Percentiles rank a stretch among this genome's conserved stretches.
Evolutionary conservation across 2,113 vertebrate species (phyloP).

Genomic region (Brienomyrus brachyistius): DNA sequence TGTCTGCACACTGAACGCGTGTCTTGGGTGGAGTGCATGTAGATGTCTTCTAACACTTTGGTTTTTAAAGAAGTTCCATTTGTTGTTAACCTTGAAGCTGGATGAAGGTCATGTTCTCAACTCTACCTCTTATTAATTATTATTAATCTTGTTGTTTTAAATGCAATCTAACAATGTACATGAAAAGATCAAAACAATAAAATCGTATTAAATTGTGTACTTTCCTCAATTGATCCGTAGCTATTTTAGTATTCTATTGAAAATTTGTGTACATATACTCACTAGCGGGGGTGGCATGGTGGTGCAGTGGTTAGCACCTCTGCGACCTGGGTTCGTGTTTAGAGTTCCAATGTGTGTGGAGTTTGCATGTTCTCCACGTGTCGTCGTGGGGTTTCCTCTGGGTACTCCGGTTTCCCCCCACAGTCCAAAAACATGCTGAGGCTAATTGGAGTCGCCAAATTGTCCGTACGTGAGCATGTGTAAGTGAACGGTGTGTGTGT

Average conservation of each 20-base stretch:
- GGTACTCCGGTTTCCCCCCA: too few species aligned
- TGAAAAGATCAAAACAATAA: conserved; percentile 20
- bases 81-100: background rate
- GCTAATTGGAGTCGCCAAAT: too few species aligned
- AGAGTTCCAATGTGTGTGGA: too few species aligned
- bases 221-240: conserved; percentile 40
- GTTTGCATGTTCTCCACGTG: too few species aligned
- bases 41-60: background rate
- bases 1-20: background rate
- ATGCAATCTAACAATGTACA: conserved; percentile 30
- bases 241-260: background rate
- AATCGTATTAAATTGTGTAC: conserved; percentile 13
- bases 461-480: too few species aligned
- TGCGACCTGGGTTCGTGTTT: too few species aligned
- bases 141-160: background rate
- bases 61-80: conserved; percentile 9
- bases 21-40: background rate
- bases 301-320: too few species aligned
- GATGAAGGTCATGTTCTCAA: conserved; percentile 28
- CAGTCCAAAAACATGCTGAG: too few species aligned
- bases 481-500: too few species aligned
- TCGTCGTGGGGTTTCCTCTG: too few species aligned
- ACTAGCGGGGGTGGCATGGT: too few species aligned
- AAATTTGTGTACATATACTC: background rate
- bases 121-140: conserved; percentile 30